phyloP scores from a whole-genome alignment of 2,797 vertebrate genomes.

The Eulemur albifrons region DNA sequence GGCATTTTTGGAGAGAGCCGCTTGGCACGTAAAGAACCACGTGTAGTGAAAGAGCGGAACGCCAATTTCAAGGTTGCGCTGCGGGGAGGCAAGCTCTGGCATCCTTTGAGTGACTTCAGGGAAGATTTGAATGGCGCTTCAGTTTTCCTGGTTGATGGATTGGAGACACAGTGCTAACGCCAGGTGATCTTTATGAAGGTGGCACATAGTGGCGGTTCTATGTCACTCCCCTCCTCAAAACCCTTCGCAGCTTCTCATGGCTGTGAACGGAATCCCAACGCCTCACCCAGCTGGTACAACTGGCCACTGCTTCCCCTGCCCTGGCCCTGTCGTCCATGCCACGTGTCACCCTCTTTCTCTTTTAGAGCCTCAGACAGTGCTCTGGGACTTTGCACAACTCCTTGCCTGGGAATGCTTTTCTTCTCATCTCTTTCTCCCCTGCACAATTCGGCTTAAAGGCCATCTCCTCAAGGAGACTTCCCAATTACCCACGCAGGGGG shows the following conservation, averaged over 20 bases:
- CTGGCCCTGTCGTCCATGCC: not conserved
- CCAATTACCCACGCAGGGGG: not conserved
- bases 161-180: not conserved
- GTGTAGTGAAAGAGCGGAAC: not conserved
- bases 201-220: no score
- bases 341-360: not conserved
- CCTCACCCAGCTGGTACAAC: no score
- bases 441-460: not conserved
- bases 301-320: not conserved
- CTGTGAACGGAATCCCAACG: not conserved
- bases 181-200: not conserved
- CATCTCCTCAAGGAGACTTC: not conserved
- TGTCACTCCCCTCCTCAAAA: not conserved
- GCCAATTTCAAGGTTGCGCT: not conserved
- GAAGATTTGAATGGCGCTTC: not conserved
- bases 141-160: not conserved
- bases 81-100: fast-evolving
- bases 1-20: no score
- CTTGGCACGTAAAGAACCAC: not conserved
- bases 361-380: not conserved
- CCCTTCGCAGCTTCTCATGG: not conserved
- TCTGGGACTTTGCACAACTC: not conserved
- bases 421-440: not conserved
- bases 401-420: not conserved
- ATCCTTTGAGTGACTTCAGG: not conserved